Percentiles rank a stretch among this genome's conserved stretches.
These are phyloP conservation scores for Misgurnus mizolepis DNA, from an alignment of 2,113 vertebrate genomes.

Conservation along the genomic window DNA sequence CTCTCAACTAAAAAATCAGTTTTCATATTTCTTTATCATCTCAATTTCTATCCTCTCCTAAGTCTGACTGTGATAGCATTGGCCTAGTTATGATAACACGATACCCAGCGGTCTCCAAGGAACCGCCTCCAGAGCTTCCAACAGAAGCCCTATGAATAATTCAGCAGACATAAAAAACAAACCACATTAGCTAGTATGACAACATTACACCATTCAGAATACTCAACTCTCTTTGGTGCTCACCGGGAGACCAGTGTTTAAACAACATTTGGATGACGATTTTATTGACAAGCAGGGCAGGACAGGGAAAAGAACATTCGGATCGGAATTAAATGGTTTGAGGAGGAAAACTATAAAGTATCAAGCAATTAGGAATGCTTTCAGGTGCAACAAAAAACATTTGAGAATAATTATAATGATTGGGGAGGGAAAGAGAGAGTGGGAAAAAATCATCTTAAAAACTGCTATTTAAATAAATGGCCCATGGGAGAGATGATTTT, in stretches of 20 bases:
- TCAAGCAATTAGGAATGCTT: slow-evolving; percentile 52
- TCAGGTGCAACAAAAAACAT: slow-evolving; percentile 47
- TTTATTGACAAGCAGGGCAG: slow-evolving; percentile 30
- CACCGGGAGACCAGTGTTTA: slow-evolving; percentile 28
- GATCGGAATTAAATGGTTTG: slow-evolving; percentile 34
- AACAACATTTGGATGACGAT: slow-evolving; percentile 30
- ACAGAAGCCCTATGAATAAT: slow-evolving; percentile 23
- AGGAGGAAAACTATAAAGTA: slow-evolving; percentile 44
- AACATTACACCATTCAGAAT: slow-evolving; percentile 22
- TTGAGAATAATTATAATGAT: slow-evolving; percentile 50
- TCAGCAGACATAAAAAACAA: slow-evolving; percentile 19
- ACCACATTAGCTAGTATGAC: slow-evolving; percentile 20
- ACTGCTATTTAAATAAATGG: slow-evolving; percentile 47
- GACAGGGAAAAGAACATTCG: no score
- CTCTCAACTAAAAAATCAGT: no score
- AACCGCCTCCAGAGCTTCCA: slow-evolving; percentile 20
- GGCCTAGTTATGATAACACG: slow-evolving; percentile 20
- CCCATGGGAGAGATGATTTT: slow-evolving; percentile 39
- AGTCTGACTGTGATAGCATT: background rate
- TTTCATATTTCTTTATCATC: background rate
- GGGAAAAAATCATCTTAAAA: slow-evolving; percentile 27
- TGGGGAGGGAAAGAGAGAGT: background rate
- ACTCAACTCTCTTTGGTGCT: slow-evolving; percentile 10
- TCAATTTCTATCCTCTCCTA: background rate
- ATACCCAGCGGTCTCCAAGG: background rate